A percentile compares a stretch with the other conserved stretches of the same genome.
Evolutionary conservation across 2,113 vertebrate species (phyloP).

Genomic region (Nanorana parkeri): DNA sequence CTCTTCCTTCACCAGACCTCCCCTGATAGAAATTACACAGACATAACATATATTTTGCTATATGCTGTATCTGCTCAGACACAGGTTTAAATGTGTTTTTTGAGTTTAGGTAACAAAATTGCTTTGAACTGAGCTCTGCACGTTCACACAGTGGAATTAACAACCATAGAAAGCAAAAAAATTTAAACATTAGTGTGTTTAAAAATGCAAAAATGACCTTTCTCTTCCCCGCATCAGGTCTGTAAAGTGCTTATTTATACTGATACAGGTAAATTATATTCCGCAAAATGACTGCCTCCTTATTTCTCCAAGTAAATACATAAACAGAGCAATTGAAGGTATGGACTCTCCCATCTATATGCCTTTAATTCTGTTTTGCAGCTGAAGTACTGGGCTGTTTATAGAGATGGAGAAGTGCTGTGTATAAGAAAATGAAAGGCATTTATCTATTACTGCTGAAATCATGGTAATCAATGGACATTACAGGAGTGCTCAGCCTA

Average conservation of each 20-base stretch:
- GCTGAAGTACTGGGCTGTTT: not conserved
- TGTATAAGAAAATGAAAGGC: slow-evolving; percentile 7
- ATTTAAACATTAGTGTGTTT: not conserved
- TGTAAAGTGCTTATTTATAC: not conserved
- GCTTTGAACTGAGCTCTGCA: too few species aligned
- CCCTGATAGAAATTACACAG: too few species aligned
- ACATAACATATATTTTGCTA: too few species aligned
- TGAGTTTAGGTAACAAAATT: too few species aligned
- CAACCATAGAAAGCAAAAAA: not conserved
- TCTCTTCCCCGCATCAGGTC: not conserved
- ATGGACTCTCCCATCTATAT: not conserved
- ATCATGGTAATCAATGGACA: slow-evolving; percentile 32
- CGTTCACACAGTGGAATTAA: too few species aligned
- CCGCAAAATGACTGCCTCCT: not conserved
- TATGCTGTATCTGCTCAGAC: too few species aligned
- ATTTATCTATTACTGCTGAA: slow-evolving; percentile 39
- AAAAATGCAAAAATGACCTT: slow-evolving; percentile 13
- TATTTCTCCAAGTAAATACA: slow-evolving; percentile 1
- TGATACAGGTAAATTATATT: slow-evolving; percentile 4
- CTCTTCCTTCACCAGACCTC: too few species aligned
- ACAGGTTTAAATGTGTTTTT: too few species aligned
- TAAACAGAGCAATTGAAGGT: slow-evolving; percentile 21
- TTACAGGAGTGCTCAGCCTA: not conserved
- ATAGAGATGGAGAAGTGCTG: slow-evolving; percentile 7
- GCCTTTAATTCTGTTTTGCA: not conserved